A percentile compares a stretch with the other conserved stretches of the same genome.
Conservation (phyloP, 2,797 vertebrate genomes). For the Chelonia mydas region DNA sequence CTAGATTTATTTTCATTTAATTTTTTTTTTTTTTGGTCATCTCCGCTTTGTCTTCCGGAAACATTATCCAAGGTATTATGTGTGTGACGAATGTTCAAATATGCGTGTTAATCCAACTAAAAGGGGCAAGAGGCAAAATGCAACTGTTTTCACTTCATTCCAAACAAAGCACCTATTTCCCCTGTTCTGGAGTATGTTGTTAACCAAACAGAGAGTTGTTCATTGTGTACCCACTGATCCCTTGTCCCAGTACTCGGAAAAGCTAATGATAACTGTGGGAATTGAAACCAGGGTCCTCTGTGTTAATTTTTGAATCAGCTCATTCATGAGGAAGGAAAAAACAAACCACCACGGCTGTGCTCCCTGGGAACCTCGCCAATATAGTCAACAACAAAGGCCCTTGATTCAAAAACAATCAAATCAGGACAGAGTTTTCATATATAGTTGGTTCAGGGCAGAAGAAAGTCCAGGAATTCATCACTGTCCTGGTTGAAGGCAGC, state of each 20-base stretch:
- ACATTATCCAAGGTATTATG: not conserved
- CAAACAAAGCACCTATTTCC: not conserved
- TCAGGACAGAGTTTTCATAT: not conserved
- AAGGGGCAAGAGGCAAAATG: not conserved
- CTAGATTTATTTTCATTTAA: not conserved
- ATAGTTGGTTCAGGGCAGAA: not conserved
- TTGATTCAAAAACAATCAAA: not conserved
- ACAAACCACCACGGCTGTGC: not conserved
- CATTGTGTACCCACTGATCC: not conserved
- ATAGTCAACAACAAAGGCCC: not conserved
- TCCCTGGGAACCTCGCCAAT: not conserved
- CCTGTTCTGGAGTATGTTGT: not conserved
- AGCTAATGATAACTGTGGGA: not conserved
- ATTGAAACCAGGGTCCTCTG: not conserved
- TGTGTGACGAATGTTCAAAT: not conserved
- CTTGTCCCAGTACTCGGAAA: not conserved
- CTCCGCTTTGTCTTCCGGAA: not conserved
- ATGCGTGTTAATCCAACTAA: not conserved
- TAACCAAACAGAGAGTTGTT: not conserved
- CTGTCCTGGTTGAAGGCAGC: not conserved
- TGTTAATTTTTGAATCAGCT: not conserved
- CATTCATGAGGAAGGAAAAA: not conserved
- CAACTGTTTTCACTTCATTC: not conserved
- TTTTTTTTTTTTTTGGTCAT: not conserved
- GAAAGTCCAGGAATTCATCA: too few species aligned